Base-by-base conservation (phyloP, 2,888 invertebrate species). In the Netelia inedita region DNA sequence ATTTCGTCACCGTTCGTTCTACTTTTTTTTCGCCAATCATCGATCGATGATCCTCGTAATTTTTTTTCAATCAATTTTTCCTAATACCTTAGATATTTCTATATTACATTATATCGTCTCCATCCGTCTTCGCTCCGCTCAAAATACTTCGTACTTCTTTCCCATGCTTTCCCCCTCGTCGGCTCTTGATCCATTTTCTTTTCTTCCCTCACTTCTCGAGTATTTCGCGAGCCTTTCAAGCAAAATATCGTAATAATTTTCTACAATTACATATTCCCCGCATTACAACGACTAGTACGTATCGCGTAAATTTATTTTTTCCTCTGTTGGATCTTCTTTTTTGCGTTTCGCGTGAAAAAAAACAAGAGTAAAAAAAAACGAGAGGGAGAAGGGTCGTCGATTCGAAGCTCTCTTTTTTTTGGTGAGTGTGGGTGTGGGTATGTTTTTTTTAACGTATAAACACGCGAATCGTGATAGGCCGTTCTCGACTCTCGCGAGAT, bases 1-100 rank as follows among this genome's bases (percentile, higher is more conserved):
- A 79, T 82, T 66, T 85, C 23, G 53, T 41, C 69, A 61, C 69
- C 71, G 35, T 35, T 35, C 35, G 35, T 35, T 35, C 35, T 35
- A 35, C 35, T 35, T 35, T 78, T 85, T 55, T 35, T 76, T 28
- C 10, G 2, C 55, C 55, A 16, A 59, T 23, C 28, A 41, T 50
- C 50, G n/a, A 50, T 55, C 10, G 46, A 14, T 46, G 9, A 5
- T 59, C 57, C 16, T 65, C 23, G 21, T 41, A 19, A 10, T 28
- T 11, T 35, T 65, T 57, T 66, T 66, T 10, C 23, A 23, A 66
- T 19, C n/a, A 21, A 50, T 55, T 65, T 75, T 65, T 41, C 23
- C 57, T 11, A 50, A 61, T 74, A 61, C 14, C 46, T 10, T 46
- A 46, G 10, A 46, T 46, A 35, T 63, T 11, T n/a, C 1, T 35